phyloP scores from a whole-genome alignment of 2,113 vertebrate species.

The Saimiri boliviensis region DNA sequence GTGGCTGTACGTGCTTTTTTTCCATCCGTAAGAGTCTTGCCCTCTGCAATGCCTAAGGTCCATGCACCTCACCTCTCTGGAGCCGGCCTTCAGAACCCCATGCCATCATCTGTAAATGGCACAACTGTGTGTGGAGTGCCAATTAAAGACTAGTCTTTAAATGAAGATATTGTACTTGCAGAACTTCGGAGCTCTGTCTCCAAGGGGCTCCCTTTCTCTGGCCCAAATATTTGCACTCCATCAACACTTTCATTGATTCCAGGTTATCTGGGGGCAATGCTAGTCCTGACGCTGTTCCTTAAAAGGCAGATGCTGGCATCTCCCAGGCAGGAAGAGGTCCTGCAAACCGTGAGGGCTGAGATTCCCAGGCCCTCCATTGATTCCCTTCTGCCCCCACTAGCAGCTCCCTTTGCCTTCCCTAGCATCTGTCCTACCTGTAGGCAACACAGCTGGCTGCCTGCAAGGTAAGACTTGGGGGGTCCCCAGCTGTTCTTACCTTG shows the following conservation, averaged over 20 bases:
- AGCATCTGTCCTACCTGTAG: background rate
- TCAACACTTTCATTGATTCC: background rate
- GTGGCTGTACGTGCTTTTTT: background rate
- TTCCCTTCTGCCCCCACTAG: background rate
- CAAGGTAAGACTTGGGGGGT: background rate
- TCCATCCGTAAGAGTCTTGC: background rate
- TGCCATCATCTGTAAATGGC: background rate
- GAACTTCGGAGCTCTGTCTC: background rate
- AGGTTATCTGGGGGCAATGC: background rate
- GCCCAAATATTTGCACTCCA: background rate
- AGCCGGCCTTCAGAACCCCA: rapidly evolving
- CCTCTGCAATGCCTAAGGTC: background rate
- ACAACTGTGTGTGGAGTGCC: rapidly evolving
- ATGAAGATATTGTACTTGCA: background rate
- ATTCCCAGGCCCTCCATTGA: background rate
- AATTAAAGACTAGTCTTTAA: background rate
- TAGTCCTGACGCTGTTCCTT: background rate
- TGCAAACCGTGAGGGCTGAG: rapidly evolving
- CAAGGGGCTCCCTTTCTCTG: background rate
- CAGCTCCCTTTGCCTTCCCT: background rate
- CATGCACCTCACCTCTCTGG: background rate
- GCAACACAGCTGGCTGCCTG: background rate
- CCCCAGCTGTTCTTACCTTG: background rate
- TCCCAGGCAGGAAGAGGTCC: background rate
- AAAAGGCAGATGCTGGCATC: background rate